Evolutionary conservation across 2,888 invertebrate species (phyloP).

Genomic region (Galerucella pusilla): DNA sequence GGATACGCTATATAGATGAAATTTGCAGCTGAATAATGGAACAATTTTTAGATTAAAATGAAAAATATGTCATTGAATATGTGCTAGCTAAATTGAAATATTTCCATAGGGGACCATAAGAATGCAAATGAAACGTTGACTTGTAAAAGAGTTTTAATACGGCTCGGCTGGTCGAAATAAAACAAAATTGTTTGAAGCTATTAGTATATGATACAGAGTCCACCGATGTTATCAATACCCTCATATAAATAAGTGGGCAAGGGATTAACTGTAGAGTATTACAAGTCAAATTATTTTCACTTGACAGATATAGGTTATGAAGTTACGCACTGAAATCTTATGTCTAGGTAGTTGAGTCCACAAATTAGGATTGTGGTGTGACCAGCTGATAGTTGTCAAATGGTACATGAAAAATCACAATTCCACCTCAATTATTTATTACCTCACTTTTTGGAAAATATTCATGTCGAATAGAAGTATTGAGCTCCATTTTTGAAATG

Average conservation of each 20-base stretch:
- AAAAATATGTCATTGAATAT: slow-evolving; percentile 14
- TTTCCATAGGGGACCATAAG: slow-evolving; percentile 8
- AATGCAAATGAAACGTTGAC: slow-evolving; percentile 1
- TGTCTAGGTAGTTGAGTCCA: too few species aligned
- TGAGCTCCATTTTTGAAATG: too few species aligned
- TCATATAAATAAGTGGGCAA: neutral
- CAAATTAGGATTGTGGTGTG: too few species aligned
- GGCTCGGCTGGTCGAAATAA: neutral
- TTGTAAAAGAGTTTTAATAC: neutral
- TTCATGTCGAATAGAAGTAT: too few species aligned
- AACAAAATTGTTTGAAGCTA: neutral
- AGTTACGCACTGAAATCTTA: too few species aligned
- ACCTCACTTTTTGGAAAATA: too few species aligned
- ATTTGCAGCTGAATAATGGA: slow-evolving; percentile 17
- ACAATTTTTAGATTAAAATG: slow-evolving; percentile 11
- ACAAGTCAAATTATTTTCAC: too few species aligned
- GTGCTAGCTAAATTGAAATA: slow-evolving; percentile 6
- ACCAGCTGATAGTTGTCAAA: too few species aligned
- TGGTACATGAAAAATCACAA: too few species aligned
- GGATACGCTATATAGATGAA: slow-evolving; percentile 14
- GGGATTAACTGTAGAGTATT: too few species aligned
- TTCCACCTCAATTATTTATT: too few species aligned
- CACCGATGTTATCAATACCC: neutral
- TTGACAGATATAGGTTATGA: too few species aligned
- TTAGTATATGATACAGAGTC: neutral